Conservation (phyloP, 2,797 vertebrate genomes). For the Argya squamiceps region DNA sequence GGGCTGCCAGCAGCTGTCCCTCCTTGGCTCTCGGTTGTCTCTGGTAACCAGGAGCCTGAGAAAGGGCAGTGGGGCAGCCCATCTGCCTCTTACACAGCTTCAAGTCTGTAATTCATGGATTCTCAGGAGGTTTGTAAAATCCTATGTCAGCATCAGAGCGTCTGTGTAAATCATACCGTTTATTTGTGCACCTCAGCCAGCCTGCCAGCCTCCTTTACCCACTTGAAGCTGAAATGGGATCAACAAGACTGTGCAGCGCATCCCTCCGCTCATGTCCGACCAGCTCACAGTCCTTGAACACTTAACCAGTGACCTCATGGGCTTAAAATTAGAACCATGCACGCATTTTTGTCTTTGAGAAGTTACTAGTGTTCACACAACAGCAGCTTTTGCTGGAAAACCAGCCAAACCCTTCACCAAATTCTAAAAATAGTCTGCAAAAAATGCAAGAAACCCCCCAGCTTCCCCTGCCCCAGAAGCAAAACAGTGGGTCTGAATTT, state of each 20-base stretch:
- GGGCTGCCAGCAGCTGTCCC: background rate
- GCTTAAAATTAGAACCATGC: slow-evolving; percentile 38
- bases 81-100: background rate
- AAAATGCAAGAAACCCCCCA: background rate
- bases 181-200: background rate
- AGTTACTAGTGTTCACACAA: background rate
- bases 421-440: background rate
- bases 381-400: background rate
- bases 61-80: background rate
- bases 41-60: background rate
- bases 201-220: background rate
- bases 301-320: background rate
- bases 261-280: background rate
- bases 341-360: background rate
- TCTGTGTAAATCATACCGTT: background rate
- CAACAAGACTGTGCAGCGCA: rapidly evolving
- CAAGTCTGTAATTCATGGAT: background rate
- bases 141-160: background rate
- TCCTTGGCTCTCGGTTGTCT: background rate
- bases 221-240: background rate
- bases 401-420: background rate
- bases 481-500: background rate
- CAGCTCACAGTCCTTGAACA: background rate
- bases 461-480: background rate
- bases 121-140: background rate